Evolutionary conservation across 1,140 invertebrate genomes (phyloP).

Genomic region (Nylanderia fulva): DNA sequence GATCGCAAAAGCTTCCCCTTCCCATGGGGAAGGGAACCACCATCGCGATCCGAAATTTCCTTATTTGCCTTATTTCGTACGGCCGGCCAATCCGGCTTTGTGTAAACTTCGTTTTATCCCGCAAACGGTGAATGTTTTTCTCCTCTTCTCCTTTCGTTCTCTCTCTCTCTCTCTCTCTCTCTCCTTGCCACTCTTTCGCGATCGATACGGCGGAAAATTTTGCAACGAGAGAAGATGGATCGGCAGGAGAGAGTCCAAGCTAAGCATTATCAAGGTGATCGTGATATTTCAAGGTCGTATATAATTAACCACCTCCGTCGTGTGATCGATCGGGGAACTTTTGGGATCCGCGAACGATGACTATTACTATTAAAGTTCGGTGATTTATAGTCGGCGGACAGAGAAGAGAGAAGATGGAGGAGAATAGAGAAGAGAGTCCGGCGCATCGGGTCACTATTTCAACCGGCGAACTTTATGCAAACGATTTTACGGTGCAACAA

Average conservation of each 20-base stretch:
- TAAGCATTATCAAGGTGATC: not conserved
- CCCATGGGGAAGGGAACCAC: not conserved
- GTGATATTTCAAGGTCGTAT: constrained; percentile 15
- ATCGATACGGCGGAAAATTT: constrained; percentile 50
- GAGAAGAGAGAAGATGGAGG: not conserved
- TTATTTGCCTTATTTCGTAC: constrained; percentile 49
- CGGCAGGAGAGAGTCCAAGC: not conserved
- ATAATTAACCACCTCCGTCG: constrained; percentile 26
- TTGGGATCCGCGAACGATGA: constrained; percentile 43
- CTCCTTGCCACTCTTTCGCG: constrained; percentile 2
- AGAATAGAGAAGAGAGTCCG: constrained; percentile 41
- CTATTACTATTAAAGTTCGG: constrained; percentile 67
- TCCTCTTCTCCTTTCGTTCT: too few species aligned
- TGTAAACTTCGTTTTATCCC: constrained; percentile 59
- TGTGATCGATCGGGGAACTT: constrained; percentile 43
- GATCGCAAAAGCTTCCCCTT: constrained; percentile 53
- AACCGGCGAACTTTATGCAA: constrained; percentile 76
- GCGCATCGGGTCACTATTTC: constrained; percentile 53
- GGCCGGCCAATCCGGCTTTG: constrained; percentile 45
- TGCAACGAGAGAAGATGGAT: constrained; percentile 14
- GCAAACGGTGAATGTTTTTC: constrained; percentile 50
- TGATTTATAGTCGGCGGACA: constrained; percentile 62
- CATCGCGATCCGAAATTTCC: constrained; percentile 47
- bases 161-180: too few species aligned
- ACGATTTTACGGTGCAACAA: constrained; percentile 81